Conservation (phyloP, 2,113 vertebrate species). For the Semnopithecus entellus region DNA sequence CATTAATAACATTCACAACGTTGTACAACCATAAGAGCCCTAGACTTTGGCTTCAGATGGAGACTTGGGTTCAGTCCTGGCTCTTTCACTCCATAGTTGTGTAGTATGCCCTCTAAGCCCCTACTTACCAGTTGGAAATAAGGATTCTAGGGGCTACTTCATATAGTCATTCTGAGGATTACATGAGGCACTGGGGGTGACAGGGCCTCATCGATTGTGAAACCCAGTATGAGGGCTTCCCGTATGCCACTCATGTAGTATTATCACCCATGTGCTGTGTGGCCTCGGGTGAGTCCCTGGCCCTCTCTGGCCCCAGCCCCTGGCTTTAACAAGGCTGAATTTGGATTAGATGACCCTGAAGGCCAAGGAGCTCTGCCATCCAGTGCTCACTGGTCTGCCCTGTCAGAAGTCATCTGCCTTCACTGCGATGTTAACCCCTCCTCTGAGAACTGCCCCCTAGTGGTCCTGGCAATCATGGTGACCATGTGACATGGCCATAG, state of each 20-base stretch:
- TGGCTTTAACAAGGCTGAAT: not conserved
- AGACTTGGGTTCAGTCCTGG: not conserved
- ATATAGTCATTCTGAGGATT: not conserved
- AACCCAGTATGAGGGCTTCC: not conserved
- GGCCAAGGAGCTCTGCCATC: not conserved
- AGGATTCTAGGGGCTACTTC: too few species aligned
- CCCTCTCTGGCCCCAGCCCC: not conserved
- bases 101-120: too few species aligned
- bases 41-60: not conserved
- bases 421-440: not conserved
- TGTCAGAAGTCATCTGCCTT: not conserved
- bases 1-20: not conserved
- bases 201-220: too few species aligned
- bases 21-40: not conserved
- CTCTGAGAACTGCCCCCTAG: not conserved
- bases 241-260: accelerated
- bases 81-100: not conserved
- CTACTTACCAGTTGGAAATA: not conserved
- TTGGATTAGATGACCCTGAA: not conserved
- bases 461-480: not conserved
- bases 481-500: not conserved
- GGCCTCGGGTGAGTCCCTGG: not conserved
- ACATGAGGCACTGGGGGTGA: not conserved
- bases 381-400: not conserved
- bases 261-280: not conserved